phyloP scores from a whole-genome alignment of 2,888 invertebrate species.

The Drosophila affinis region DNA sequence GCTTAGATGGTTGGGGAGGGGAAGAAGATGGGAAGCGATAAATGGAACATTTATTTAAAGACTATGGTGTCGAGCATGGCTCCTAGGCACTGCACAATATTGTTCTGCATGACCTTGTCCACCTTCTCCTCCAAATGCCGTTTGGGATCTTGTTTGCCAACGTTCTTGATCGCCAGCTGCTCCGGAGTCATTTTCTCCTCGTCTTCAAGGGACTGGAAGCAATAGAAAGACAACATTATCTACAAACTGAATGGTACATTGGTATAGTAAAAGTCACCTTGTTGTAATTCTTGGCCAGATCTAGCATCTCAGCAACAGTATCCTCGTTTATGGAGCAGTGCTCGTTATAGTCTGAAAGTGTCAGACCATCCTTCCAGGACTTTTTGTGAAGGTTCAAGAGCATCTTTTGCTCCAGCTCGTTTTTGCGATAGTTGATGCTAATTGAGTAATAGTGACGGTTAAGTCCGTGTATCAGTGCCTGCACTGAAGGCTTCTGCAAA shows the following conservation, averaged over 20 bases:
- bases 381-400: slow-evolving; percentile 98
- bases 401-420: slow-evolving; percentile 99
- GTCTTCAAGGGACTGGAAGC: slow-evolving; percentile 92
- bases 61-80: slow-evolving; percentile 97
- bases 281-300: slow-evolving; percentile 98
- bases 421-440: slow-evolving; percentile 99
- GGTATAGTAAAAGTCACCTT: slow-evolving; percentile 85
- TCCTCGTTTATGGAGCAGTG: slow-evolving; percentile 97
- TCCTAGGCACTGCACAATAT: slow-evolving; percentile 98
- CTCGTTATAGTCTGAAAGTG: slow-evolving; percentile 94
- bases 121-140: slow-evolving; percentile 99
- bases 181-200: slow-evolving; percentile 99
- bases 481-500: slow-evolving; percentile 99
- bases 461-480: slow-evolving; percentile 98
- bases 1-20: slow-evolving; percentile 42
- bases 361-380: slow-evolving; percentile 98
- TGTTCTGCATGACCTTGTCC: slow-evolving; percentile 97
- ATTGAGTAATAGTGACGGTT: slow-evolving; percentile 99
- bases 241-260: not conserved
- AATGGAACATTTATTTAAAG: slow-evolving; percentile 87
- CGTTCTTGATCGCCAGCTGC: slow-evolving; percentile 99
- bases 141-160: slow-evolving; percentile 99
- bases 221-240: not conserved
- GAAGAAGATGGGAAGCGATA: slow-evolving; percentile 23
- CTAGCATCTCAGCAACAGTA: slow-evolving; percentile 97